Percentiles rank a stretch among this genome's conserved stretches.
Evolutionary conservation across 2,888 invertebrate genomes (phyloP).

Genomic region (Ditylenchus weischeri): DNA sequence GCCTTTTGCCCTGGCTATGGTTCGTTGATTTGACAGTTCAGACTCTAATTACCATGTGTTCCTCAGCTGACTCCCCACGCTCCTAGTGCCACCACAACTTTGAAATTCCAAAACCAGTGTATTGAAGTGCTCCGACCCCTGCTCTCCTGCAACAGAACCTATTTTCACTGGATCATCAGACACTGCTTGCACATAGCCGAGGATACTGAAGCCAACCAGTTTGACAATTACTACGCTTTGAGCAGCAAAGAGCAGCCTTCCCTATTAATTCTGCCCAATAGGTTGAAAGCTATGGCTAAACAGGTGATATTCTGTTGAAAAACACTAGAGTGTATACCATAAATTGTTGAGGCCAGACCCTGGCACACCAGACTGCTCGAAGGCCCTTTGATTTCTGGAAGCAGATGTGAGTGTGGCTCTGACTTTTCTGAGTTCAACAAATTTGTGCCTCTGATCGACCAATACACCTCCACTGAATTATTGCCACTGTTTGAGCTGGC

Average conservation of each 20-base stretch:
- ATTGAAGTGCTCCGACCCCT: constrained; percentile 39
- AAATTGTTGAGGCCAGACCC: constrained; percentile 14
- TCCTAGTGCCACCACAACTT: constrained; percentile 33
- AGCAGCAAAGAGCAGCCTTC: no score
- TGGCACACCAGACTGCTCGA: constrained; percentile 21
- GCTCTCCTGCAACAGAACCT: constrained; percentile 48
- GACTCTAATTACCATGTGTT: no score
- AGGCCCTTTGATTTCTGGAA: neutral
- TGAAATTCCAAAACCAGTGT: constrained; percentile 17
- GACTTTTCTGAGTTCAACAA: constrained; percentile 28
- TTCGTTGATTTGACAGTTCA: no score
- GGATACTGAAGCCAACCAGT: constrained; percentile 22
- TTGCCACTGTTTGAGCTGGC: constrained; percentile 34
- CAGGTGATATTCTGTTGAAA: no score
- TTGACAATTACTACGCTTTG: neutral
- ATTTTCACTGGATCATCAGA: constrained; percentile 35
- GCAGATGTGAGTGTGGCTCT: constrained; percentile 28
- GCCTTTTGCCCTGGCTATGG: constrained; percentile 44
- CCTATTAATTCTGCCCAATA: no score
- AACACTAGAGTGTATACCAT: no score
- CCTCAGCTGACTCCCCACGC: constrained; percentile 8
- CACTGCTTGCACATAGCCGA: constrained; percentile 30
- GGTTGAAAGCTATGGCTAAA: no score
- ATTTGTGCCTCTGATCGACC: constrained; percentile 26
- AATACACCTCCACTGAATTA: constrained; percentile 30